phyloP scores from a whole-genome alignment of 2,888 invertebrate species.

The Hartigia nigra region DNA sequence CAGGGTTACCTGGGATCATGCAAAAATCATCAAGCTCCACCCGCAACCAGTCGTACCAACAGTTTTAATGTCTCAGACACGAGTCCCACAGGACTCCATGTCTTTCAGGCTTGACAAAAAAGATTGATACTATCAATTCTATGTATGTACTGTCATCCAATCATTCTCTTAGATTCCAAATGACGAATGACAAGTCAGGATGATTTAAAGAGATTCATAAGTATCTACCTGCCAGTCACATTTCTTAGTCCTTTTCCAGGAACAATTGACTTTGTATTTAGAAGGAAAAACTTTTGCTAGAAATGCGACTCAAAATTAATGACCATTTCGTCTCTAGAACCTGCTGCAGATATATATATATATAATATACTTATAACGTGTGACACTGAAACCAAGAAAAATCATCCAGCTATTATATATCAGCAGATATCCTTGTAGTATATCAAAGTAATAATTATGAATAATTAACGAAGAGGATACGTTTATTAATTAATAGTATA shows the following conservation, averaged over 20 bases:
- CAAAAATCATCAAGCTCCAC: not conserved
- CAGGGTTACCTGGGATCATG: not conserved
- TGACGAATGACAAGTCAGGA: not conserved
- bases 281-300: not conserved
- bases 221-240: not conserved
- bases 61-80: not conserved
- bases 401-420: conserved; percentile 22
- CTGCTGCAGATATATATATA: not conserved
- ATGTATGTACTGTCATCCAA: not conserved
- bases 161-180: not conserved
- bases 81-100: not conserved
- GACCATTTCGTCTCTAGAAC: not conserved
- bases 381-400: not conserved
- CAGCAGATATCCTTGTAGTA: conserved; percentile 30
- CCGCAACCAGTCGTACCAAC: not conserved
- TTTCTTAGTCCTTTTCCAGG: not conserved
- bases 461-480: not conserved
- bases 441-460: conserved; percentile 9
- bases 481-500: not conserved
- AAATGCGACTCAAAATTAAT: not conserved
- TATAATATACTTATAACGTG: not conserved
- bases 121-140: not conserved
- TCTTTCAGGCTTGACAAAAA: not conserved
- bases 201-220: not conserved
- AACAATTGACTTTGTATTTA: not conserved